These are phyloP conservation scores for Ibycter americanus DNA, from an alignment of 2,797 vertebrate species.

Conservation along the genomic window DNA sequence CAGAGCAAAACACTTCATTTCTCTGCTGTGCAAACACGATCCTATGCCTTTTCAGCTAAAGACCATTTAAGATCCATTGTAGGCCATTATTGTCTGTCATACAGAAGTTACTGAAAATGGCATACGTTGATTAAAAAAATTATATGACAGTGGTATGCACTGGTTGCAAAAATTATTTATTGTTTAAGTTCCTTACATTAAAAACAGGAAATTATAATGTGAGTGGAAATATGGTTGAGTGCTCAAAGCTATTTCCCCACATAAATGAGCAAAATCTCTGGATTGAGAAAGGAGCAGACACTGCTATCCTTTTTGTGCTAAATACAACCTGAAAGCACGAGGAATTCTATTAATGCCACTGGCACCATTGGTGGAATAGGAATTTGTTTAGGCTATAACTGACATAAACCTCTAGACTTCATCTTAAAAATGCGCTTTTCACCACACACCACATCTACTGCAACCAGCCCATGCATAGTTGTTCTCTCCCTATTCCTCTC, in stretches of 20 bases:
- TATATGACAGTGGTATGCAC: neutral
- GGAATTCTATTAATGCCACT: neutral
- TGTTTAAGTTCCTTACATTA: neutral
- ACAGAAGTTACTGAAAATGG: neutral
- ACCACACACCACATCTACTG: neutral
- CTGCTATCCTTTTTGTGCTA: neutral
- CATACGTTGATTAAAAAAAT: neutral
- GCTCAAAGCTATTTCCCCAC: neutral
- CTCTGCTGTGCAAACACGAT: neutral
- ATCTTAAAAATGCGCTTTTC: neutral
- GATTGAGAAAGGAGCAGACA: neutral
- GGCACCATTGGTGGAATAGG: neutral
- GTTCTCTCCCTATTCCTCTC: neutral
- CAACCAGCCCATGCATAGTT: rapidly evolving
- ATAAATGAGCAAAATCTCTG: neutral
- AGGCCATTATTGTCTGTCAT: neutral
- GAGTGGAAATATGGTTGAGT: neutral
- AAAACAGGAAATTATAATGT: neutral
- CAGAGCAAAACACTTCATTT: neutral
- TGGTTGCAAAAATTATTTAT: neutral
- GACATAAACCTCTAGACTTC: neutral
- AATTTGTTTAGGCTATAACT: neutral
- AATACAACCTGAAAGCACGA: neutral
- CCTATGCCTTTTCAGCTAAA: neutral
- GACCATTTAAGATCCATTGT: neutral